phyloP scores from a whole-genome alignment of 2,888 invertebrate species.

The Griposia aprilina region DNA sequence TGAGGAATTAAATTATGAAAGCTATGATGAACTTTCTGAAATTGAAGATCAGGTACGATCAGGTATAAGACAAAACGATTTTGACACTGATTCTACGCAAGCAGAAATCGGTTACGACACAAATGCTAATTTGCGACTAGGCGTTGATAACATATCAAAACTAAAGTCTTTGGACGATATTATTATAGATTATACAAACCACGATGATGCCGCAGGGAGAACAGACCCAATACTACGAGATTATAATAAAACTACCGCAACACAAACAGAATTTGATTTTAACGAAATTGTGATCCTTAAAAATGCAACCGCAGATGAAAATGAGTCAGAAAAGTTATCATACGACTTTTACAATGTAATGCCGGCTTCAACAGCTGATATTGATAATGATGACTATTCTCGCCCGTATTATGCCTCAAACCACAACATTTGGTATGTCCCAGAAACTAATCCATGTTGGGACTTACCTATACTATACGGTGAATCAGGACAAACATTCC shows the following conservation, averaged over 20 bases:
- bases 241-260: slow-evolving; percentile 4
- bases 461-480: slow-evolving; percentile 83
- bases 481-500: slow-evolving; percentile 69
- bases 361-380: slow-evolving; percentile 72
- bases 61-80: slow-evolving; percentile 29
- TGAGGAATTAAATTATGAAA: slow-evolving; percentile 49
- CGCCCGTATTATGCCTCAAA: slow-evolving; percentile 23
- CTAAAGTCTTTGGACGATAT: slow-evolving; percentile 50
- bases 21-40: slow-evolving; percentile 50
- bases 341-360: slow-evolving; percentile 79
- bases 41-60: slow-evolving; percentile 60
- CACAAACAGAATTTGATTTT: background rate
- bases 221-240: slow-evolving; percentile 26
- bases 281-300: slow-evolving; percentile 13
- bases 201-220: slow-evolving; percentile 17
- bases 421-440: slow-evolving; percentile 79
- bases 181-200: slow-evolving; percentile 68
- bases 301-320: slow-evolving; percentile 52
- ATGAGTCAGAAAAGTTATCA: slow-evolving; percentile 56
- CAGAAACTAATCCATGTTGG: slow-evolving; percentile 84
- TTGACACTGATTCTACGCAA: slow-evolving; percentile 14
- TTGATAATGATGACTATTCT: slow-evolving; percentile 40
- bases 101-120: slow-evolving; percentile 32
- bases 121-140: slow-evolving; percentile 34
- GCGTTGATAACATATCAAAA: slow-evolving; percentile 16